Conservation (phyloP, 2,797 vertebrate species). For the Mormyrus hasselquistii region DNA sequence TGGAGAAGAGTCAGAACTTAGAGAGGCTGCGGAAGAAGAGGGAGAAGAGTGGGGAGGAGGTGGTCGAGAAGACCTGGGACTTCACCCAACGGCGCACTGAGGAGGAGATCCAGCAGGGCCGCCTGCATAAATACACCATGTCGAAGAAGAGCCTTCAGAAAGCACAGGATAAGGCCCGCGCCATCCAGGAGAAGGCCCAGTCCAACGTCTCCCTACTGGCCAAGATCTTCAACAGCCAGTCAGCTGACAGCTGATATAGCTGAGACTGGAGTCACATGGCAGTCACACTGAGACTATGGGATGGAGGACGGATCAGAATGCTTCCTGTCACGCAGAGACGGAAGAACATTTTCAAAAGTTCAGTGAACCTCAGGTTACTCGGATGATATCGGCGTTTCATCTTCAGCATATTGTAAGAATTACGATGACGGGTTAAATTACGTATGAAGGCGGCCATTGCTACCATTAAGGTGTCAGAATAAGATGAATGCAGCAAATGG, state of each 20-base stretch:
- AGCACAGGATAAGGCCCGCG: conserved; percentile 45
- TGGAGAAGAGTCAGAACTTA: conserved; percentile 67
- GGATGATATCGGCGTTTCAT: background rate
- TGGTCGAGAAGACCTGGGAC: conserved; percentile 67
- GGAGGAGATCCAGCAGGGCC: conserved; percentile 69
- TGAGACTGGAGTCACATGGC: background rate
- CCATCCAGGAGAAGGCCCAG: conserved; percentile 57
- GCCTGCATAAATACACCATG: conserved; percentile 42
- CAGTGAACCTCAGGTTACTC: background rate
- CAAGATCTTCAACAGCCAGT: conserved; percentile 71
- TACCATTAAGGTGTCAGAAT: background rate
- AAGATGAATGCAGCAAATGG: background rate
- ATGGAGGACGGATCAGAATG: background rate
- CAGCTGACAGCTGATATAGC: conserved; percentile 27
- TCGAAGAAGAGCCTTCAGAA: conserved; percentile 57
- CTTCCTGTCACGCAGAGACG: background rate
- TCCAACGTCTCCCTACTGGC: conserved; percentile 69
- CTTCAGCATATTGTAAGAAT: background rate
- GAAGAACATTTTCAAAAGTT: background rate
- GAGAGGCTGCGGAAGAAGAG: conserved; percentile 56
- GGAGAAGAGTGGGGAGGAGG: conserved; percentile 34
- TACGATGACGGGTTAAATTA: background rate
- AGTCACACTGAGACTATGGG: background rate
- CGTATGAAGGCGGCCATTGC: background rate
- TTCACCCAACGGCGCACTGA: conserved; percentile 77